Evolutionary conservation across 2,113 vertebrate genomes (phyloP), one percentile per base, ranked within the genome.

Genomic region (Scomber colias): DNA sequence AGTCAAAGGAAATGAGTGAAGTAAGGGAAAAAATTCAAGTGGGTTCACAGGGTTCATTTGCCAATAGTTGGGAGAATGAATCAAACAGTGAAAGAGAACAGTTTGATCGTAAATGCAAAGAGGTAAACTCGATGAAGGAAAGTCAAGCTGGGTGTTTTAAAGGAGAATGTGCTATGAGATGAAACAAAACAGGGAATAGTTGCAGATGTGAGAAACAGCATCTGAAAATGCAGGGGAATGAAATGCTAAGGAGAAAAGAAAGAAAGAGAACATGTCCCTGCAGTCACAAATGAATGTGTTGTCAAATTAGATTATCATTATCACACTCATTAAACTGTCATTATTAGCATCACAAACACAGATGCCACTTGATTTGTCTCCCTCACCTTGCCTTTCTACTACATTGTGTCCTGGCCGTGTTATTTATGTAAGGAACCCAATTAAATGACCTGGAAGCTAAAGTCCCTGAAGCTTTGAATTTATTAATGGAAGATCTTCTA

Each of bases 251-350:
- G n/a, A 57, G 19, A 59, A 19, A 51, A 45, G 24, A 60, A 46
- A 57, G 70, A 21, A 69, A 60, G 40, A 65, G 24, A 75, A 56
- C 46, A 61, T 50, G 71, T 84, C 84, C 79, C 75, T 89, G 66
- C 63, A 87, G 87, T 83, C 87, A 85, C 64, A 81, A 83, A 75
- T 46, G 76, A 89, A 87, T 15, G 57, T 62, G 16, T 85, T 72
- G 68, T 89, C 74, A 88, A 92, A 91, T 90, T 89, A 84, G 73
- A 90, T 91, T 82, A 82, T 90, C 74, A 91, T 93, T 91, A 93
- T 77, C 73, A 67, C 83, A 71, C 77, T 90, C 92, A 92, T 92
- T 91, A 93, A 92, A 92, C 66, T 89, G 75, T 87, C 90, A 88
- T 92, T 90, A 91, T 87, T 71, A 87, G 49, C 35, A 74, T 86